Percentiles rank a stretch among this genome's conserved stretches.
Conservation (phyloP, 2,113 vertebrate species). For the Alces alces region DNA sequence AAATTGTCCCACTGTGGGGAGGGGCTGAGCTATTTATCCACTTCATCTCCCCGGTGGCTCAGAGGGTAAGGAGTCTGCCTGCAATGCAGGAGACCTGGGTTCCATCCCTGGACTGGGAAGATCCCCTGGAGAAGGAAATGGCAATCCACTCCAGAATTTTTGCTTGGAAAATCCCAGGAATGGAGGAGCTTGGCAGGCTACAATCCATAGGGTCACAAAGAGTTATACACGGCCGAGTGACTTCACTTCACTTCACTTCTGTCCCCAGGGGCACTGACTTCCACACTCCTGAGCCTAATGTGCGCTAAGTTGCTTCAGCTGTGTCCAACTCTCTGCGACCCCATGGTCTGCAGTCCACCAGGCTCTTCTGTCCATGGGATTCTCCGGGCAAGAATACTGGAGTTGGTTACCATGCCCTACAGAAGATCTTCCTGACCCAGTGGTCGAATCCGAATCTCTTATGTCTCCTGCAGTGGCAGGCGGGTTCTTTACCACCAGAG, state of each 20-base stretch:
- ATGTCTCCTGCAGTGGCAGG: background rate
- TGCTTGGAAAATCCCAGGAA: background rate
- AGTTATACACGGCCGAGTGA: fast-evolving
- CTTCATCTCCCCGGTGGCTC: background rate
- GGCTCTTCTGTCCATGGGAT: background rate
- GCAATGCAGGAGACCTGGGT: background rate
- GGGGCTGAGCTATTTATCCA: background rate
- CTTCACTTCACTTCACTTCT: background rate
- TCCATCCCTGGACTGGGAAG: background rate
- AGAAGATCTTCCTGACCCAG: background rate
- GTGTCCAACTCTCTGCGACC: background rate
- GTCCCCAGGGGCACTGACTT: background rate
- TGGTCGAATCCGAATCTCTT: background rate
- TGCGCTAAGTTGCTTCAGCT: background rate
- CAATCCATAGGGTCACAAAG: background rate
- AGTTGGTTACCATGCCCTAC: background rate
- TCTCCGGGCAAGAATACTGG: background rate
- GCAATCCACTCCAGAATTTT: background rate
- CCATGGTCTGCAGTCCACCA: background rate
- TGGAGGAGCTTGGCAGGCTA: background rate
- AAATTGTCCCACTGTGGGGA: too few relatives aligned
- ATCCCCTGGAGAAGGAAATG: background rate
- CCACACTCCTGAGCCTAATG: background rate
- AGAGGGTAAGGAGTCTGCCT: background rate
- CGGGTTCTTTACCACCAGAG: background rate